phyloP scores from a whole-genome alignment of 1,140 invertebrate genomes.

The Propsilocerus akamusi region DNA sequence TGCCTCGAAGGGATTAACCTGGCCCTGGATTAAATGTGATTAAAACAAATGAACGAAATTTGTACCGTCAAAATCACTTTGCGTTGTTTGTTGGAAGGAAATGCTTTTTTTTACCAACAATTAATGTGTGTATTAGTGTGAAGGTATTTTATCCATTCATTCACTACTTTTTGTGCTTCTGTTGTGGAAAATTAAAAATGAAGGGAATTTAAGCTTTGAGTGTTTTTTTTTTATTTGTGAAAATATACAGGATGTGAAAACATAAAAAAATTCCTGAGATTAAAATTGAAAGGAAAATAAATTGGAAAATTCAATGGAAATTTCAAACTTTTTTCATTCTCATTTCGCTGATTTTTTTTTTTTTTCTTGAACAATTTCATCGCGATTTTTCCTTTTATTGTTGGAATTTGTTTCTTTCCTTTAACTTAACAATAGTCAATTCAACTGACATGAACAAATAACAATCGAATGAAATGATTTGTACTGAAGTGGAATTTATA shows the following conservation, averaged over 20 bases:
- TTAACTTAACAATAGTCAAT: no score
- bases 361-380: no score
- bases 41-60: not conserved
- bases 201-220: not conserved
- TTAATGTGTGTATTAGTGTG: not conserved
- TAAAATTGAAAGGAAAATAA: not conserved
- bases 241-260: not conserved
- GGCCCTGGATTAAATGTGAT: slow-evolving; percentile 1
- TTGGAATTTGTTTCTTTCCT: no score
- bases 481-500: no score
- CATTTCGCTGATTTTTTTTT: no score
- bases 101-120: not conserved
- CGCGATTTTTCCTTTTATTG: no score
- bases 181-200: not conserved
- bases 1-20: not conserved
- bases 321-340: not conserved
- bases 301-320: not conserved
- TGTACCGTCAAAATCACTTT: not conserved
- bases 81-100: not conserved
- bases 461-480: no score
- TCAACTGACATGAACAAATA: no score
- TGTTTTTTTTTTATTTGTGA: not conserved
- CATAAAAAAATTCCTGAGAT: not conserved
- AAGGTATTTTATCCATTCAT: not conserved
- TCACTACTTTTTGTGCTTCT: not conserved